A percentile compares a stretch with the other conserved stretches of the same genome.
These are phyloP conservation scores for Cryptotis parvus DNA, from an alignment of 2,113 vertebrate species.

Conservation along the genomic window DNA sequence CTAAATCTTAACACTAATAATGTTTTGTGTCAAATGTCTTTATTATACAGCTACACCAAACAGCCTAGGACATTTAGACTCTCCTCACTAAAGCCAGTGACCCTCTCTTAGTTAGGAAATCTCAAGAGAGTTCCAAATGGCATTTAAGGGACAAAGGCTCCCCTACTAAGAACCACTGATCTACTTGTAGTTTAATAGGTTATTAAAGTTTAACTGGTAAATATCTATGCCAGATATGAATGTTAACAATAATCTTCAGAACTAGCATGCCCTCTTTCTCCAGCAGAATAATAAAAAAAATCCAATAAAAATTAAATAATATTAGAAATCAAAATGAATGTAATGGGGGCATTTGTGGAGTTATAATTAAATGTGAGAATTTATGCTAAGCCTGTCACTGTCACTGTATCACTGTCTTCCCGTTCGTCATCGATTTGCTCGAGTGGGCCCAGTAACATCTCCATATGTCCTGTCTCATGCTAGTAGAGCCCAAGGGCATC, in stretches of 20 bases:
- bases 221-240: neutral
- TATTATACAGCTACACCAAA: neutral
- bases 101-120: neutral
- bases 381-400: neutral
- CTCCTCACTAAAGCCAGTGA: neutral
- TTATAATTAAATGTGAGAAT: neutral
- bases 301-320: neutral
- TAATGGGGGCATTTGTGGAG: neutral
- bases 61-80: neutral
- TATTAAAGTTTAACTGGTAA: slow-evolving; percentile 5
- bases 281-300: neutral
- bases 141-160: neutral
- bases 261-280: neutral
- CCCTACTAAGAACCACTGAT: neutral
- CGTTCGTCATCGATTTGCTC: no score
- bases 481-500: no score
- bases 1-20: no score
- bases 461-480: no score
- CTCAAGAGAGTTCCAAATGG: neutral
- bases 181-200: neutral
- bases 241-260: slow-evolving; percentile 2
- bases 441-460: no score
- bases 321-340: slow-evolving; percentile 3
- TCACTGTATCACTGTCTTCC: no score
- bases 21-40: neutral